A percentile compares a stretch with the other conserved stretches of the same genome.
These are phyloP conservation scores for Tetranychus urticae DNA, from an alignment of 1,140 invertebrate genomes.

Conservation along the genomic window DNA sequence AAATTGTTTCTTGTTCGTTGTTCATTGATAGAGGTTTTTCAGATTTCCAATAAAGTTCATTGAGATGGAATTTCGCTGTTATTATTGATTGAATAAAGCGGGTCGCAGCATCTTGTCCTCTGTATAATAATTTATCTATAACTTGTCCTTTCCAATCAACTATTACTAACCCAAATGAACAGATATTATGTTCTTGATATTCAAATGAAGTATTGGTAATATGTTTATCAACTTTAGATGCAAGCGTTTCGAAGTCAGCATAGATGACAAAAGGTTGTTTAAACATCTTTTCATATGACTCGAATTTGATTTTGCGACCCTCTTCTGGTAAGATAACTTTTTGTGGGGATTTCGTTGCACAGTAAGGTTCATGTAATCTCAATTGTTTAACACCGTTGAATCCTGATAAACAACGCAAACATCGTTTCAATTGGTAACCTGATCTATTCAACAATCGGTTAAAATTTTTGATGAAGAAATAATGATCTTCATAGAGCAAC, in stretches of 20 bases:
- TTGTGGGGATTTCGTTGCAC: neutral
- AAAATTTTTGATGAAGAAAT: neutral
- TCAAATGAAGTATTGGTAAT: too few species aligned
- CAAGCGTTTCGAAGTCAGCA: neutral
- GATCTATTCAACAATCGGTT: neutral
- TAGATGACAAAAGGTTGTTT: neutral
- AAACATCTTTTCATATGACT: neutral
- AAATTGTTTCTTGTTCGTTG: neutral
- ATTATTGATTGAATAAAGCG: neutral
- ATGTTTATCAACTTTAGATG: neutral
- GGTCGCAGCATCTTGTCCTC: neutral
- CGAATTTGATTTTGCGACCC: neutral
- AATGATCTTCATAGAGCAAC: neutral
- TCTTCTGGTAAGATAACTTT: neutral
- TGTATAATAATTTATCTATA: neutral
- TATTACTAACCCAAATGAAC: neutral
- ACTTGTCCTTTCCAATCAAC: neutral
- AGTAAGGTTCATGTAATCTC: too few species aligned
- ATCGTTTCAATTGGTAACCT: neutral
- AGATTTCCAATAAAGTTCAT: neutral
- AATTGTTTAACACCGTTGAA: neutral
- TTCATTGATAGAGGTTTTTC: neutral
- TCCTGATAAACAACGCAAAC: neutral
- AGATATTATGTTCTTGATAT: neutral
- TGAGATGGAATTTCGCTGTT: neutral